Percentiles rank a stretch among this genome's conserved stretches.
Conservation (phyloP, 2,113 vertebrate genomes). For the Zapus hudsonius region DNA sequence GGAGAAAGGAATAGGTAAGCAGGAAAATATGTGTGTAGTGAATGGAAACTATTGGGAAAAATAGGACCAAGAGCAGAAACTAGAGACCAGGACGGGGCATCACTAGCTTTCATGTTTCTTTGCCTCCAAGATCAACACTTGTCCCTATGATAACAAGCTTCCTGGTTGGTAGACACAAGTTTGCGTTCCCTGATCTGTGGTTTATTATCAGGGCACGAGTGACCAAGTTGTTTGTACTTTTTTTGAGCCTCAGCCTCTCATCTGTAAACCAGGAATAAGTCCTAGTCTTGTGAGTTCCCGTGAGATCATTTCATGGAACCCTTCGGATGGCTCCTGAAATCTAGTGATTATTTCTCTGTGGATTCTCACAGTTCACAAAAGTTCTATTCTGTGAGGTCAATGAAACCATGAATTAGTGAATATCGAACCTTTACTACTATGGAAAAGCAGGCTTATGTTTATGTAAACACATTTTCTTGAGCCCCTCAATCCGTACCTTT, state of each 20-base stretch:
- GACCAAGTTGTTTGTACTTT: neutral
- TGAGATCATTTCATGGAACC: neutral
- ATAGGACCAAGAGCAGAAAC: conserved; percentile 15
- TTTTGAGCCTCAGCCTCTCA: neutral
- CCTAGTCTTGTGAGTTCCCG: neutral
- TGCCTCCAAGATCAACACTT: neutral
- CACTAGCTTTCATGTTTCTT: neutral
- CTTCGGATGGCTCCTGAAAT: neutral
- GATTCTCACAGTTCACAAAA: neutral
- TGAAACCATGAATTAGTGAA: neutral
- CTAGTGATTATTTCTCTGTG: neutral
- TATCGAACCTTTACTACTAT: neutral
- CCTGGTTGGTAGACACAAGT: too few species aligned
- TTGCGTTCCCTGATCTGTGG: neutral
- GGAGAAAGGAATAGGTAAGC: neutral
- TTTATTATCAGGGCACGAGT: neutral
- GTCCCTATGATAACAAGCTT: neutral
- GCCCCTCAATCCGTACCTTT: too few species aligned
- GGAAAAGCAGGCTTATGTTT: neutral
- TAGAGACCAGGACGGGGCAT: neutral
- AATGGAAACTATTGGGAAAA: neutral
- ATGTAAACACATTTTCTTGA: neutral
- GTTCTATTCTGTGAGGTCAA: neutral
- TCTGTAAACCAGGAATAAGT: neutral
- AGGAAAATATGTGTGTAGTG: neutral